Evolutionary conservation across 2,797 vertebrate genomes (phyloP).

Genomic region (Fratercula arctica): DNA sequence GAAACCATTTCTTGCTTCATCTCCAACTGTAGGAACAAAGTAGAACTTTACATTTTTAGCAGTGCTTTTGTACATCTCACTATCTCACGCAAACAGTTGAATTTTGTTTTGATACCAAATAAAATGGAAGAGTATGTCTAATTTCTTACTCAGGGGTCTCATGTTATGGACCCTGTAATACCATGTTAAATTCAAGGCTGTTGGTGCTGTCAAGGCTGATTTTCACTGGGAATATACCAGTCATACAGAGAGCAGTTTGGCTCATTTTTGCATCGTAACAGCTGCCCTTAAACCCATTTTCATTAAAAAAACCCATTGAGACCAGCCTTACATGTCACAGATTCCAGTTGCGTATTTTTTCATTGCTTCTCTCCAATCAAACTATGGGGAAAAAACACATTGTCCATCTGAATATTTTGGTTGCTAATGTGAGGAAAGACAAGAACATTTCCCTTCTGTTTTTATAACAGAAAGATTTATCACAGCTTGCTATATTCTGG

Average conservation of each 20-base stretch:
- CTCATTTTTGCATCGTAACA: neutral
- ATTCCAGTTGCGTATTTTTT: neutral
- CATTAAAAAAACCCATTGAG: neutral
- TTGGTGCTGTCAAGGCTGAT: neutral
- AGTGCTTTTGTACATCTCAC: neutral
- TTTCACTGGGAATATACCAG: neutral
- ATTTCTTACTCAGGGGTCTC: neutral
- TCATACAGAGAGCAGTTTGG: neutral
- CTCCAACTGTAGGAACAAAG: neutral
- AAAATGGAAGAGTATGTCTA: neutral
- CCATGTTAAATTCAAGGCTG: neutral
- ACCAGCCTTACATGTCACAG: neutral
- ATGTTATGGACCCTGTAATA: neutral
- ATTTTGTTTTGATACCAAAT: neutral
- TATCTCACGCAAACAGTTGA: neutral
- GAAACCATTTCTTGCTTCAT: neutral
- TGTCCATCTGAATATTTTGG: neutral
- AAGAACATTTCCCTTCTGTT: neutral
- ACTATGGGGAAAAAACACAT: neutral
- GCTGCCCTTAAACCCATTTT: neutral
- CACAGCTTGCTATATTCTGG: slow-evolving; percentile 1
- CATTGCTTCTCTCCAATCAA: neutral
- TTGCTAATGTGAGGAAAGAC: neutral
- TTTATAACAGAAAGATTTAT: slow-evolving; percentile 21
- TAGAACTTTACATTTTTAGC: neutral